These are phyloP conservation scores for Gari tellinella DNA, from an alignment of 2,888 invertebrate species.

Conservation along the genomic window DNA sequence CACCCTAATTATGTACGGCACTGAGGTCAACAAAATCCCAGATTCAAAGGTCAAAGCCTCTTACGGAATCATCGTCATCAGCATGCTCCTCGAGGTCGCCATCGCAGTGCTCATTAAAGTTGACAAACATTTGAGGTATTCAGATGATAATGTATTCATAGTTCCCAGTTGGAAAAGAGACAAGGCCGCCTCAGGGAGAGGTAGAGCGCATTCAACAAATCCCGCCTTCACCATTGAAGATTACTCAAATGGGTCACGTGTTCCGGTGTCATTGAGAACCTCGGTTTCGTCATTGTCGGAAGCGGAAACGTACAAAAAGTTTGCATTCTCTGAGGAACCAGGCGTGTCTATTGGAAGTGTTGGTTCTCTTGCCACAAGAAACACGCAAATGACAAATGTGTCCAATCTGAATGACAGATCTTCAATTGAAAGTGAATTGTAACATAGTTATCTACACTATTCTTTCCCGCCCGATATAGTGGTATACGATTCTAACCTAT, in stretches of 20 bases:
- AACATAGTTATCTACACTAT: no score
- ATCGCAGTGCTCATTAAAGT: conserved; percentile 42
- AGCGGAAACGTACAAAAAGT: conserved; percentile 46
- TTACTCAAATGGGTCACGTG: not conserved
- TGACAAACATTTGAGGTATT: conserved; percentile 42
- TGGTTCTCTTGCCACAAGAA: conserved; percentile 20
- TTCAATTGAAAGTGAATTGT: conserved; percentile 20
- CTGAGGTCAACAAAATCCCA: conserved; percentile 49
- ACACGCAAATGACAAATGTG: conserved; percentile 22
- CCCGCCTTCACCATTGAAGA: conserved; percentile 18
- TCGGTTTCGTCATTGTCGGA: conserved; percentile 43
- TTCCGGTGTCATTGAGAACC: conserved; percentile 20
- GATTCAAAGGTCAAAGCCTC: conserved; percentile 49
- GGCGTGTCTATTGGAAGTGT: conserved; percentile 22
- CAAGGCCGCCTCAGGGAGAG: not conserved
- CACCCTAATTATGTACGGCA: conserved; percentile 53
- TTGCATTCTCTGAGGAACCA: conserved; percentile 34
- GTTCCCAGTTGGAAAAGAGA: not conserved
- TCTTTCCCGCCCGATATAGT: no score
- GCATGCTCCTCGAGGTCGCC: conserved; percentile 46
- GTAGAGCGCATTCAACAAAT: not conserved
- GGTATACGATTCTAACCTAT: not conserved
- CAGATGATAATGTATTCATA: conserved; percentile 28
- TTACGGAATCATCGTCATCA: conserved; percentile 40
- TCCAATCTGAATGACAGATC: conserved; percentile 15